A percentile compares a stretch with the other conserved stretches of the same genome.
Evolutionary conservation across 2,797 vertebrate species (phyloP).

Genomic region (Fringilla coelebs): DNA sequence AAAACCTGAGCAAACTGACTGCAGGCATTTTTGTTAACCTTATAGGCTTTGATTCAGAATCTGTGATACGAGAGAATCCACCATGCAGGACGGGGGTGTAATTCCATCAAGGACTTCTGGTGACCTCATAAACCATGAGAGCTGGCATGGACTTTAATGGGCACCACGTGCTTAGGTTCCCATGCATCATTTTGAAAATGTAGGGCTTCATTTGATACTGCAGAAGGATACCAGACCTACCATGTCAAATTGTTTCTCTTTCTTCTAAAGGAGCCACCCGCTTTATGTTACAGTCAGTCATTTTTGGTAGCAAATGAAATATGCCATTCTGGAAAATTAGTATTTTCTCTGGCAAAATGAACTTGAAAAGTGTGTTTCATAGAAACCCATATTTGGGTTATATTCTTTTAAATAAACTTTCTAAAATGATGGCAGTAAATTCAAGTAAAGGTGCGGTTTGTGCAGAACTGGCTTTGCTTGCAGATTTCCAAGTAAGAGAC

Average conservation of each 20-base stretch:
- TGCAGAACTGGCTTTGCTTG: not conserved
- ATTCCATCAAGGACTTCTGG: constrained; percentile 62
- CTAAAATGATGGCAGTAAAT: constrained; percentile 40
- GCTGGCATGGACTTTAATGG: constrained; percentile 65
- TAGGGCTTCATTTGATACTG: constrained; percentile 60
- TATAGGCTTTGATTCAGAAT: constrained; percentile 2
- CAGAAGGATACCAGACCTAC: constrained; percentile 62
- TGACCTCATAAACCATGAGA: constrained; percentile 68
- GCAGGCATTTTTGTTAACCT: constrained; percentile 18
- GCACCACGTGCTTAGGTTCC: constrained; percentile 51
- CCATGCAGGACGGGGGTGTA: not conserved
- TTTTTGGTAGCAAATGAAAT: constrained; percentile 65
- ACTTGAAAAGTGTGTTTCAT: not conserved
- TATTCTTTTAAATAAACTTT: constrained; percentile 51
- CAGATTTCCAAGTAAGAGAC: not conserved
- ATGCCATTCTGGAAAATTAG: constrained; percentile 54
- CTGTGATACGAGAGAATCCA: constrained; percentile 16
- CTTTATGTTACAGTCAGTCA: constrained; percentile 52
- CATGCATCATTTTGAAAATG: constrained; percentile 59
- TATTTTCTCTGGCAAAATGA: constrained; percentile 59
- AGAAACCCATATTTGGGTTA: constrained; percentile 45
- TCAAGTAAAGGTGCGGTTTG: constrained; percentile 41
- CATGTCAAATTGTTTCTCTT: constrained; percentile 65
- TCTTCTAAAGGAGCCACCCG: constrained; percentile 47
- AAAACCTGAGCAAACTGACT: not conserved